Base-by-base conservation (phyloP, 2,888 invertebrate genomes). In the Nomada ruficornis region DNA sequence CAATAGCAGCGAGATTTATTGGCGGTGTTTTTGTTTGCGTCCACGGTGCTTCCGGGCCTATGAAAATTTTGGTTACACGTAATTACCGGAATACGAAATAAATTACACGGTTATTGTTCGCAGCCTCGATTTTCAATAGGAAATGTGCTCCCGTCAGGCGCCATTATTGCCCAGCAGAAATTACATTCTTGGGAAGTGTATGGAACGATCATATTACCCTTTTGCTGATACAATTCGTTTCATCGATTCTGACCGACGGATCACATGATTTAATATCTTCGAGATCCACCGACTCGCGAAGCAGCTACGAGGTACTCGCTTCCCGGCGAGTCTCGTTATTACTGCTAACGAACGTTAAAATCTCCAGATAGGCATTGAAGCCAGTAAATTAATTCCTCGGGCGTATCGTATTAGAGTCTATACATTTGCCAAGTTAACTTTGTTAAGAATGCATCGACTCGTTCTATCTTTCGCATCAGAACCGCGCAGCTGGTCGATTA, bases 401-500 rank as follows among this genome's bases (percentile, higher is more conserved):
- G 36, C 50, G 62, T 47, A 64, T 57, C 64, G 67, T 15, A 20
- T 68, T 71, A 63, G 57, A 44, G 29, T 36, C 36, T 47, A 47
- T 50, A 20, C 7, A 47, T 52, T 29, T 67, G 57, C 15, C 63
- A 29, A n/a, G 42, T 13, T 44, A 82, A 75, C 67, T 80, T 80
- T 44, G 81, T 80, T 82, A 80, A 82, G 82, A 80, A 75, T 65
- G 74, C 42, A 55, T 80, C 68, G 71, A 63, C 74, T 72, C 7
- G 72, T 20, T 70, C 60, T 74, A 72, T 80, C 72, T 44, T 23
- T 26, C n/a, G 60, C 69, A 68, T 70, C 76, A 18, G 77, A 77
- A 73, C 36, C 62, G 68, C n/a, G 71, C 74, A 82, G 82, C 73
- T 74, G 82, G 72, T 82, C 77, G 70, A 77, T 77, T 83, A 74